These are phyloP conservation scores for Ptilorrhoa leucosticta DNA, from an alignment of 2,113 vertebrate genomes.

Conservation along the genomic window DNA sequence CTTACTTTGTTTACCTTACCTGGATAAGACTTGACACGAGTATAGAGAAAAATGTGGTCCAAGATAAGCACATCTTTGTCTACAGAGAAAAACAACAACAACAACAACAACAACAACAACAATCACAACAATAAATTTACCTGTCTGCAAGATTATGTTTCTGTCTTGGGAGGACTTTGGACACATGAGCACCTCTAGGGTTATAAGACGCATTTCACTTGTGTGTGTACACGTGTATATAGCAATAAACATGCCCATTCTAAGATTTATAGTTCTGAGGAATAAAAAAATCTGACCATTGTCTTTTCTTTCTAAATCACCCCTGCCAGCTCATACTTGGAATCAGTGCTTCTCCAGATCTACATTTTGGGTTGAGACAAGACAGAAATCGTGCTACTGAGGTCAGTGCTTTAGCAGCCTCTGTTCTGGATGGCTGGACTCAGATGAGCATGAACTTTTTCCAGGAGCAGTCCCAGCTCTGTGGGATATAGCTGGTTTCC, in stretches of 20 bases:
- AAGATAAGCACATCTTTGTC: not conserved
- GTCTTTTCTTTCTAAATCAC: not conserved
- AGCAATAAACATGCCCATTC: not conserved
- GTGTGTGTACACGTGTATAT: not conserved
- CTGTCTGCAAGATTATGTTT: not conserved
- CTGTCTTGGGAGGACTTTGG: not conserved
- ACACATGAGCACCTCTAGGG: not conserved
- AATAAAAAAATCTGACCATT: not conserved
- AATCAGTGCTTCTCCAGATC: not conserved
- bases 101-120: not conserved
- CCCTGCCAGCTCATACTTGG: not conserved
- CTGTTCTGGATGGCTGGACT: not conserved
- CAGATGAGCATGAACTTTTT: not conserved
- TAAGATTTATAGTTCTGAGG: not conserved
- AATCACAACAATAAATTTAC: not conserved
- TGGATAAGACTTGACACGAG: not conserved
- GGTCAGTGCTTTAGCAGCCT: not conserved
- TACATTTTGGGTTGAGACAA: not conserved
- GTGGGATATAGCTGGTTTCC: not conserved
- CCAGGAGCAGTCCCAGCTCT: not conserved
- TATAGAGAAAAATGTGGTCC: not conserved
- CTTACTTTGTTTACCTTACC: not conserved
- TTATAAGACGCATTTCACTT: fast-evolving
- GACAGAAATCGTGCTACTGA: not conserved
- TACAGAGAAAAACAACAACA: not conserved